These are phyloP conservation scores for Genyomyrus donnyi DNA, from an alignment of 2,113 vertebrate genomes.

Conservation along the genomic window DNA sequence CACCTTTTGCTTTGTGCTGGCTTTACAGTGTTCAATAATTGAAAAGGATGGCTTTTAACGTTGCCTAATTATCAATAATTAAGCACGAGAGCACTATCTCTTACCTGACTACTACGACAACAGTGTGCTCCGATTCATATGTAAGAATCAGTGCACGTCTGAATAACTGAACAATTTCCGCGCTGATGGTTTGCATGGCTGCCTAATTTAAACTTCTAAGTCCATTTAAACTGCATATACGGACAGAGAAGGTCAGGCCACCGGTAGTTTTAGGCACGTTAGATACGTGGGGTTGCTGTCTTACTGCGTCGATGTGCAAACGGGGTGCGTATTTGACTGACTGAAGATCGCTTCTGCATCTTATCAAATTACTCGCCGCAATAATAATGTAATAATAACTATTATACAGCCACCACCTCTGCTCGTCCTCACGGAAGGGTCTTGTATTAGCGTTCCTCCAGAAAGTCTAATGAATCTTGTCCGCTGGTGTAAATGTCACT, in stretches of 20 bases:
- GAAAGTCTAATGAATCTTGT: constrained; percentile 17
- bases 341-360: background rate
- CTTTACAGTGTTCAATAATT: background rate
- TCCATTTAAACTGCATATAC: background rate
- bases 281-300: background rate
- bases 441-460: constrained; percentile 7
- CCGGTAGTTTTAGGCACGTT: background rate
- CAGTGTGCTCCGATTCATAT: background rate
- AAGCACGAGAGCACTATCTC: too few relatives aligned
- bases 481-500: constrained; percentile 23
- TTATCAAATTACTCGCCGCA: background rate
- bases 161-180: background rate
- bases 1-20: background rate
- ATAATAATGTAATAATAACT: background rate
- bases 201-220: background rate
- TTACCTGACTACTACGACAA: background rate
- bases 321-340: background rate
- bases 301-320: background rate
- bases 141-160: background rate
- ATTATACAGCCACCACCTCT: background rate
- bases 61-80: background rate
- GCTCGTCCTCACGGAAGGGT: background rate
- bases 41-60: background rate
- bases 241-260: background rate
- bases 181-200: background rate